Evolutionary conservation across 2,113 vertebrate genomes (phyloP).

Genomic region (Carassius auratus): DNA sequence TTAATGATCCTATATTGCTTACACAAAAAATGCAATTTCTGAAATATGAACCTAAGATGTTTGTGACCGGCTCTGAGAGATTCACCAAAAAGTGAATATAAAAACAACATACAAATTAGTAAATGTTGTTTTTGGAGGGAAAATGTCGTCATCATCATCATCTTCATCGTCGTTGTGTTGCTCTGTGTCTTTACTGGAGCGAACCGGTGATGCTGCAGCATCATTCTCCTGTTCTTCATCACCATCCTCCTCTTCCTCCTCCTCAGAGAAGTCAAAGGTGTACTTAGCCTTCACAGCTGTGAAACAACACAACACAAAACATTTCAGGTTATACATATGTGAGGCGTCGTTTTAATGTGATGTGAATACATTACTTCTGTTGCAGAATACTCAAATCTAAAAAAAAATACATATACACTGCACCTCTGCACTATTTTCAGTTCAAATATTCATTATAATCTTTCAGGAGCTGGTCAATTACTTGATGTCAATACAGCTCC

Average conservation of each 20-base stretch:
- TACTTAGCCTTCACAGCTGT: constrained; percentile 95
- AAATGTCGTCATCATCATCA: constrained; percentile 79
- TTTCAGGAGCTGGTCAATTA: background rate
- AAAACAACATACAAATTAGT: constrained; percentile 37
- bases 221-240: constrained; percentile 82
- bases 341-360: background rate
- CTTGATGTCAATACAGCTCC: background rate
- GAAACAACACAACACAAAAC: constrained; percentile 24
- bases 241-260: constrained; percentile 85
- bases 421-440: background rate
- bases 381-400: background rate
- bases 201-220: constrained; percentile 79
- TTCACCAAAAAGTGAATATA: background rate
- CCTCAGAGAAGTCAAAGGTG: constrained; percentile 97
- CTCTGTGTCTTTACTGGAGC: constrained; percentile 82
- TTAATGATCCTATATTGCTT: background rate
- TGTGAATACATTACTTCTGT: background rate
- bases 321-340: background rate
- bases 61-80: background rate
- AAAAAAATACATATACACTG: background rate
- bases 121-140: constrained; percentile 74
- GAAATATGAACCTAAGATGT: background rate
- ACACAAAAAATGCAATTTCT: background rate
- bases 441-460: background rate
- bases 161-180: constrained; percentile 74